Percentiles rank a stretch among this genome's conserved stretches.
These are phyloP conservation scores for Stenichneumon culpator DNA, from an alignment of 2,888 invertebrate genomes.

Conservation along the genomic window DNA sequence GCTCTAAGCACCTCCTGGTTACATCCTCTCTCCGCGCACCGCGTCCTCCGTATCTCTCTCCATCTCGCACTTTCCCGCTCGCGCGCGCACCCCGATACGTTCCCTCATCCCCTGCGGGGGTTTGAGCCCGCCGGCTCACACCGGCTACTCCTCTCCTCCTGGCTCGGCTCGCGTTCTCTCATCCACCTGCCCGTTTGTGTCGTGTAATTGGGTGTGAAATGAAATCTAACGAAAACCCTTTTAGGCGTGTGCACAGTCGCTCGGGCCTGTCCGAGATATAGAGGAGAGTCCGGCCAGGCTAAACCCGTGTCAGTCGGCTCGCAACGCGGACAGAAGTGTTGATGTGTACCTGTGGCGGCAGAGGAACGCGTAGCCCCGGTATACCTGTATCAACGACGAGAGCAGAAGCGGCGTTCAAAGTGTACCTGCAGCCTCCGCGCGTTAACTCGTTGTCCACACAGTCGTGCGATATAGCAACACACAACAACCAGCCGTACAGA, in stretches of 20 bases:
- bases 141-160: conserved; percentile 39
- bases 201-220: conserved; percentile 85
- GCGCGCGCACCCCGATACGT: conserved; percentile 56
- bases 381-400: not conserved
- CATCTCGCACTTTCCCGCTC: conserved; percentile 54
- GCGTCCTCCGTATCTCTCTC: conserved; percentile 44
- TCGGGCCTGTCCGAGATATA: conserved; percentile 70
- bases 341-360: conserved; percentile 16
- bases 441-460: conserved; percentile 42
- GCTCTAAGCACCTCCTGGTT: conserved; percentile 53
- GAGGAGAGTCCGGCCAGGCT: conserved; percentile 72
- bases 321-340: conserved; percentile 10
- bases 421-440: conserved; percentile 30
- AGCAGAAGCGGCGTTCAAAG: not conserved
- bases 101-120: conserved; percentile 23
- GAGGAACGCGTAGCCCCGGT: not conserved
- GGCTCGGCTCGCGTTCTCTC: conserved; percentile 44
- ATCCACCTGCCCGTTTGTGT: conserved; percentile 75
- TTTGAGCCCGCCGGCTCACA: conserved; percentile 56
- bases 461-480: conserved; percentile 8
- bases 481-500: conserved; percentile 6
- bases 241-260: conserved; percentile 84
- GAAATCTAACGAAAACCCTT: conserved; percentile 85
- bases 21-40: conserved; percentile 41
- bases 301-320: conserved; percentile 50